Base-by-base conservation (phyloP, 1,140 invertebrate species). In the Drosophila nasuta region DNA sequence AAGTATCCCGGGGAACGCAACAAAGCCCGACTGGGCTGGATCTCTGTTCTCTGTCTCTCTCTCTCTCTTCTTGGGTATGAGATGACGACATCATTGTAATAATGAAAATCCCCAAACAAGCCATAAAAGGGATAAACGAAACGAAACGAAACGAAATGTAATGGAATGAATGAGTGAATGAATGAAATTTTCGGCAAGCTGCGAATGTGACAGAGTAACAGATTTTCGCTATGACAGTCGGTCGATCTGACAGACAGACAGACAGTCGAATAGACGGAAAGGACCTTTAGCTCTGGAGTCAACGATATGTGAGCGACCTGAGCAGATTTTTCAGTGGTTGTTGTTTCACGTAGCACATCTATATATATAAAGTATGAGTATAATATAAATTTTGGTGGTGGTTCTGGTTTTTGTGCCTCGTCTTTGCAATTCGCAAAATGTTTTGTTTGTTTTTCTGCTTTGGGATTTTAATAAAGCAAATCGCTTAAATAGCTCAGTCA, bases 81-180 rank as follows among this genome's bases (percentile, higher is more conserved):
- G 72, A 76, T 74, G 64, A 70, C 79, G 76, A 71, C 66, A 66
- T 78, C 78, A 85, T 75, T 85, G 77, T 83, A 75, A 71, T 83
- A 88, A 87, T 83, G 77, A 80, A 88, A 83, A 88, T 78, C 80
- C 83, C 85, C 77, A 80, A 89, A 88, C 83, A 88, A 88, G 81
- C 83, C 70, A 89, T 88, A 88, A 88, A 88, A 88, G 83, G 85
- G 83, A 88, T 88, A 89, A 83, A 73, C 74, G 75, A 71, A 77
- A 82, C 74, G 73, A 75, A 88, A 86, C 70, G 75, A 57, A 86
- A 79, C 30, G 79, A 38, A 80, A 79, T 43, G 51, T 54, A 76
- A 68, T 75, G 78, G 70, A 69, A 75, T 60, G 73, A 70, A 67
- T 66, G 54, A 54, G 28, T 46, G 51, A 38, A 51, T 33, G 59